A percentile compares a stretch with the other conserved stretches of the same genome.
These are phyloP conservation scores for Tinamus major DNA, from an alignment of 2,797 vertebrate species.

Conservation along the genomic window DNA sequence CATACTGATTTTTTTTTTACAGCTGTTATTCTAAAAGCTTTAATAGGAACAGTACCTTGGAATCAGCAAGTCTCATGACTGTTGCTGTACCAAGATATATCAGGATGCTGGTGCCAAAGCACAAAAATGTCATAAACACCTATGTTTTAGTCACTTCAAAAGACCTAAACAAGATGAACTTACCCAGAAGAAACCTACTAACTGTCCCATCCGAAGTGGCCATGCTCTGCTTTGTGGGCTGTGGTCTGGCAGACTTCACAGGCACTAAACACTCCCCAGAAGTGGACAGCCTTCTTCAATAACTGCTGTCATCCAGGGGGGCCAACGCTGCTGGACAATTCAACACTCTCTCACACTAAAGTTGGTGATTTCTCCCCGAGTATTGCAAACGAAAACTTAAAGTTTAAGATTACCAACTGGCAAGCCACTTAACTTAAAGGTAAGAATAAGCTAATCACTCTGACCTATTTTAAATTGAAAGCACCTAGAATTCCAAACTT, in stretches of 20 bases:
- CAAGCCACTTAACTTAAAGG: not conserved
- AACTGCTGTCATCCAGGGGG: not conserved
- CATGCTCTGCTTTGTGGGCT: accelerated
- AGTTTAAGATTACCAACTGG: not conserved
- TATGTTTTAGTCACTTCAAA: not conserved
- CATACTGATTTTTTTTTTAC: not conserved
- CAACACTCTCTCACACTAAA: not conserved
- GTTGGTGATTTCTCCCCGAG: not conserved
- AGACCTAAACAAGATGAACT: not conserved
- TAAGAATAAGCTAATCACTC: not conserved
- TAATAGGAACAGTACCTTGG: not conserved
- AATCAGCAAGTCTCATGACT: not conserved
- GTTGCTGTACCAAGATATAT: not conserved
- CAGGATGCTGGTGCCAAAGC: not conserved
- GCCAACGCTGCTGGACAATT: not conserved
- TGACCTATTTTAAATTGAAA: not conserved
- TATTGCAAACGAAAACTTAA: not conserved
- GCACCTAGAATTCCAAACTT: not conserved
- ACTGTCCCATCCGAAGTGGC: accelerated
- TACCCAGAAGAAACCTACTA: not conserved
- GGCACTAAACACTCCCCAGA: not conserved
- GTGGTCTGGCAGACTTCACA: not conserved
- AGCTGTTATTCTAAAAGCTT: not conserved
- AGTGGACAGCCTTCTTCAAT: not conserved
- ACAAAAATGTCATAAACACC: not conserved